phyloP scores from a whole-genome alignment of 1,140 invertebrate species.

The Ooceraea biroi region DNA sequence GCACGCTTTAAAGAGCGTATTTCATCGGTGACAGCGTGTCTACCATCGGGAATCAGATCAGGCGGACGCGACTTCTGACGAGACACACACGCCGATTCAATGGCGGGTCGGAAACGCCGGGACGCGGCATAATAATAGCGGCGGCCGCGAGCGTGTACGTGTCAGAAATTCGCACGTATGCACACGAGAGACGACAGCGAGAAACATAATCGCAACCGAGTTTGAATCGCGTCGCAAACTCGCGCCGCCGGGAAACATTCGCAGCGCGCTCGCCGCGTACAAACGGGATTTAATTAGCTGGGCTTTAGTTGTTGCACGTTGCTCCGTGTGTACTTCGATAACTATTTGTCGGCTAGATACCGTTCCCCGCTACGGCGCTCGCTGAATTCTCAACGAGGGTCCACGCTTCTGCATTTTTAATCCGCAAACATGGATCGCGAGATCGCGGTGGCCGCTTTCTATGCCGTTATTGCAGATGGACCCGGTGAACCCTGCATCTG shows the following conservation, averaged over 20 bases:
- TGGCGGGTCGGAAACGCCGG: conserved; percentile 51
- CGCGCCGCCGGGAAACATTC: conserved; percentile 61
- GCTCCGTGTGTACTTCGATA: conserved; percentile 32
- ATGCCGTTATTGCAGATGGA: too few relatives aligned
- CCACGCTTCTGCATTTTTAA: neutral
- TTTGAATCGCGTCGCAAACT: conserved; percentile 61
- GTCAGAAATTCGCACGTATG: conserved; percentile 14
- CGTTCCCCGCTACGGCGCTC: too few relatives aligned
- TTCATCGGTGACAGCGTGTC: neutral
- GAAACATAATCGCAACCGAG: conserved; percentile 38
- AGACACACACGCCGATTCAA: conserved; percentile 71
- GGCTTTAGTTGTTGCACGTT: conserved; percentile 1
- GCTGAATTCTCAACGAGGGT: too few relatives aligned
- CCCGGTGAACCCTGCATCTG: too few relatives aligned
- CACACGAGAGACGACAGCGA: neutral
- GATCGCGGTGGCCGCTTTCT: too few relatives aligned
- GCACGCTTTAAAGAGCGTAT: neutral
- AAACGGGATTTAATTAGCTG: conserved; percentile 71
- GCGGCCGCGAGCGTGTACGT: neutral
- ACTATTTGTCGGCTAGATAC: conserved; percentile 17
- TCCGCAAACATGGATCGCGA: neutral
- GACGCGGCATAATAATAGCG: conserved; percentile 55
- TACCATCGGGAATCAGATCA: conserved; percentile 13
- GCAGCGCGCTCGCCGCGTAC: conserved; percentile 39
- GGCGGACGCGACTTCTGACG: conserved; percentile 75